phyloP scores from a whole-genome alignment of 1,140 invertebrate genomes.

The Drosophila leontia region DNA sequence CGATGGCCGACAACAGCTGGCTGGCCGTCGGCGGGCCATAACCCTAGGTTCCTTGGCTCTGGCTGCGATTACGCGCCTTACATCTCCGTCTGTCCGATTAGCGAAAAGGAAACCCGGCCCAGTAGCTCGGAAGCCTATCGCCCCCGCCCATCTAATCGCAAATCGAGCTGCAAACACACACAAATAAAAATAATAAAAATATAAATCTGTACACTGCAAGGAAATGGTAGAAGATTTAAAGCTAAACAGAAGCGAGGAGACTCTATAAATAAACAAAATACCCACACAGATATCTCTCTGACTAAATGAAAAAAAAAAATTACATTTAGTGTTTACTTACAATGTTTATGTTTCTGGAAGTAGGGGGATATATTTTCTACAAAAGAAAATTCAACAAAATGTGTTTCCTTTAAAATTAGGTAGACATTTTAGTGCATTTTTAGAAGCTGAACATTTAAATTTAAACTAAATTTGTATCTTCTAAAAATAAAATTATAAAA shows the following conservation, averaged over 20 bases:
- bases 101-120: constrained; percentile 26
- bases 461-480: background rate
- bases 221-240: background rate
- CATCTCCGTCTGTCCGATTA: constrained; percentile 39
- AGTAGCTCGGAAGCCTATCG: constrained; percentile 43
- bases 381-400: background rate
- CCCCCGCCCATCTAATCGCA: constrained; percentile 49
- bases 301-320: background rate
- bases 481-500: background rate
- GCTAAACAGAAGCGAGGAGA: background rate
- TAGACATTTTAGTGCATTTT: background rate
- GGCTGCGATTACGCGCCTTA: constrained; percentile 37
- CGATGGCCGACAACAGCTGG: constrained; percentile 39
- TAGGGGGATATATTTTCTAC: background rate
- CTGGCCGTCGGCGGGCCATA: constrained; percentile 18
- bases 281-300: background rate
- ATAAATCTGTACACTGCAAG: constrained; percentile 18
- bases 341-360: background rate
- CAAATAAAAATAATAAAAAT: constrained; percentile 45
- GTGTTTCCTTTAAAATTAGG: no score
- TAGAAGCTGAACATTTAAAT: background rate
- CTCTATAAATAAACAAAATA: constrained; percentile 1
- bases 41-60: background rate
- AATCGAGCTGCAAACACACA: constrained; percentile 48
- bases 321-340: background rate